Evolutionary conservation across 2,113 vertebrate genomes (phyloP).

Genomic region (Siphamia tubifer): DNA sequence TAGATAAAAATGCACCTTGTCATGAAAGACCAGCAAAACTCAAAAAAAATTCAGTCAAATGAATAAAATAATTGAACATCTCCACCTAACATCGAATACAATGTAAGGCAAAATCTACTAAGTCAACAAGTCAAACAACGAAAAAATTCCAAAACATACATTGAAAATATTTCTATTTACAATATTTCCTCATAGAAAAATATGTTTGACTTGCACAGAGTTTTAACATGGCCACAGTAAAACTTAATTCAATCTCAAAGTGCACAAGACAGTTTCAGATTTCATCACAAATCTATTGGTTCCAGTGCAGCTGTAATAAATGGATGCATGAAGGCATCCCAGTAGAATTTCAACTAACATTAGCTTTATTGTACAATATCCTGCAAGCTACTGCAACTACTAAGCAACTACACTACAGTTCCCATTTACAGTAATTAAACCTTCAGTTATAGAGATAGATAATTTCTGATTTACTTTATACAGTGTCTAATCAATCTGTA

Average conservation of each 20-base stretch:
- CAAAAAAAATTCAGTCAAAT: constrained; percentile 84
- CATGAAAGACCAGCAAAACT: constrained; percentile 64
- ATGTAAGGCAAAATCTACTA: constrained; percentile 71
- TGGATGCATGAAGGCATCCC: constrained; percentile 13
- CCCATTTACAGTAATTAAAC: constrained; percentile 3
- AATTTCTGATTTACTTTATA: background rate
- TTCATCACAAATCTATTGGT: constrained; percentile 41
- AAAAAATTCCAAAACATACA: constrained; percentile 63
- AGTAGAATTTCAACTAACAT: constrained; percentile 2
- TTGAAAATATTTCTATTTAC: constrained; percentile 74
- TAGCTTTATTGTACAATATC: constrained; percentile 17
- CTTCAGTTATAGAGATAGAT: background rate
- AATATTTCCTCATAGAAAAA: constrained; percentile 77
- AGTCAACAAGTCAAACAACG: constrained; percentile 56
- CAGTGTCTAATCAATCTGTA: constrained; percentile 44
- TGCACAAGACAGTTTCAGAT: constrained; percentile 50
- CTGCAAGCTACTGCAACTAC: constrained; percentile 22
- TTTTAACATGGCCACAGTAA: constrained; percentile 44
- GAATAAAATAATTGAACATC: constrained; percentile 42
- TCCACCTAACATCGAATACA: constrained; percentile 60
- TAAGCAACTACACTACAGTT: constrained; percentile 11
- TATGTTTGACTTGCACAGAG: constrained; percentile 66
- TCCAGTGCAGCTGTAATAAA: constrained; percentile 38
- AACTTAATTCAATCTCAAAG: constrained; percentile 26
- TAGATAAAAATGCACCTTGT: constrained; percentile 75